A percentile compares a stretch with the other conserved stretches of the same genome.
phyloP scores from a whole-genome alignment of 2,888 invertebrate genomes.

The Apocheima hispidaria region DNA sequence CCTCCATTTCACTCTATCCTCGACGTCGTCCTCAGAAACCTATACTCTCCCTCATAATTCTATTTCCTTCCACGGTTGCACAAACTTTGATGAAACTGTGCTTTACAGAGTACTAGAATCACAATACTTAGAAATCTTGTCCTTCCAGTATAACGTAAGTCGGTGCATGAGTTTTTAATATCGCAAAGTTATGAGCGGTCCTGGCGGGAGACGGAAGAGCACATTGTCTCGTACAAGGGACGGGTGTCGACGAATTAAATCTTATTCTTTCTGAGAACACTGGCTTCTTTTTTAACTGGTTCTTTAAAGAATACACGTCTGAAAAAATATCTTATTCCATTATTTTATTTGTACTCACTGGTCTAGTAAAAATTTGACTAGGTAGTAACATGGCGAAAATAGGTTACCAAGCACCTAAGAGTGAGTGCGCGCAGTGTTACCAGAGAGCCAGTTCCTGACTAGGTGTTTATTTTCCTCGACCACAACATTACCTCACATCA shows the following conservation, averaged over 20 bases:
- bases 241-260: constrained; percentile 10
- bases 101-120: neutral
- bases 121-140: neutral
- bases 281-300: neutral
- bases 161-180: constrained; percentile 56
- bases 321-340: neutral
- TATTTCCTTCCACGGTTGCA: too few relatives aligned
- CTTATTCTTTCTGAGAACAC: neutral
- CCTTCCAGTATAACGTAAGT: constrained; percentile 24
- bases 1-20: too few relatives aligned
- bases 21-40: too few relatives aligned
- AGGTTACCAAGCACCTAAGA: too few relatives aligned
- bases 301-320: neutral
- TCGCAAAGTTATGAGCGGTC: constrained; percentile 45
- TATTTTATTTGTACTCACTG: neutral
- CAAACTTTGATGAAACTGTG: too few relatives aligned
- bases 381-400: too few relatives aligned
- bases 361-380: neutral
- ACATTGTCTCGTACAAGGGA: constrained; percentile 17
- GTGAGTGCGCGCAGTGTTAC: too few relatives aligned
- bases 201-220: constrained; percentile 26
- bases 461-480: too few relatives aligned
- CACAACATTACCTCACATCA: too few relatives aligned
- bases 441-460: too few relatives aligned
- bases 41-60: too few relatives aligned